Base-by-base conservation (phyloP, 2,113 vertebrate genomes). In the Zosterops pallidus region DNA sequence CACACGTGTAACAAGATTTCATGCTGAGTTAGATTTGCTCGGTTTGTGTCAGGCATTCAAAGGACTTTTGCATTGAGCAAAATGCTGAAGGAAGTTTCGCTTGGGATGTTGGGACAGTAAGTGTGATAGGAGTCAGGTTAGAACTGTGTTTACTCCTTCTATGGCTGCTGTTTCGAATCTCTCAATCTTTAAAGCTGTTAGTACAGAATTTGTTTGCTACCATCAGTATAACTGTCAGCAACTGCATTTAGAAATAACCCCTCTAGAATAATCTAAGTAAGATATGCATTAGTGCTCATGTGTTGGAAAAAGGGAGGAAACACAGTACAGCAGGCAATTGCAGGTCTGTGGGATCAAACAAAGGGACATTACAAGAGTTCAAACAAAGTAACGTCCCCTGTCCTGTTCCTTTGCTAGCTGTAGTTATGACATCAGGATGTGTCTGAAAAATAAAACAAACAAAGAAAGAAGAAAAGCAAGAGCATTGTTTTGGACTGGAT, bases 401-500 rank as follows among this genome's bases (percentile, higher is more conserved):
- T 69, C 39, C 62, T 79, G 14, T 41, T 77, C 71, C 69, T 72
- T 62, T 77, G 26, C 46, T 68, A 44, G 47, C 29, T 59, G 26
- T 18, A 37, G 33, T 44, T 82, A 62, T 82, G 90, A 69, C 74
- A 83, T 55, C 39, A 93, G 91, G 70, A 62, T 77, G 46, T 72
- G 46, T 74, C 63, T 65, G 10, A 59, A 88, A 81, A 50, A 31
- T 39, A 47, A 49, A 49, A 29, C n/a, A 41, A 74, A 47, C 15
- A 69, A 69, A 41, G 37, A 76, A 44, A 67, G 74, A 69, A 67
- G 31, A 70, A 46, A 80, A 23, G 59, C 55, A 90, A 50, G n/a
- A 74, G 23, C 75, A 83, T 77, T 95, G 78, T 95, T 92, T 91
- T 46, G 68, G 50, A 70, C 70, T 90, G 70, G 79, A 65, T 92